phyloP scores from a whole-genome alignment of 2,113 vertebrate genomes.

The Cyanoderma ruficeps region DNA sequence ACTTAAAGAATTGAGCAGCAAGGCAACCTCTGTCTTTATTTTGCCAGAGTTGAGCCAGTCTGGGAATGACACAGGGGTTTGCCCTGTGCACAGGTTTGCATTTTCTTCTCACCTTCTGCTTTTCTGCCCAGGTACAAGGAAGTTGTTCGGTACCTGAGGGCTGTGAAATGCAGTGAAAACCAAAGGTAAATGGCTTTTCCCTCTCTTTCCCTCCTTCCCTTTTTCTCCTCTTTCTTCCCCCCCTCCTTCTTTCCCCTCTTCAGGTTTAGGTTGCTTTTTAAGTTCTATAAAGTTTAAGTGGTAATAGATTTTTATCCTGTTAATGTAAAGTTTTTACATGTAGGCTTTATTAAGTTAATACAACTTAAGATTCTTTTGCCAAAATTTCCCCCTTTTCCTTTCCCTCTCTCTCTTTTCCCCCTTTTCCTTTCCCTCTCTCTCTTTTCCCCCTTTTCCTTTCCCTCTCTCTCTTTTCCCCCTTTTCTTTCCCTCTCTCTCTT shows the following conservation, averaged over 20 bases:
- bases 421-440: fast-evolving
- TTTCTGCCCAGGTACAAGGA: conserved; percentile 52
- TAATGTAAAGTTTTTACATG: neutral
- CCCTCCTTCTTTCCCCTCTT: too few relatives aligned
- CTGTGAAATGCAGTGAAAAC: conserved; percentile 51
- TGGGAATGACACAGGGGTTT: neutral
- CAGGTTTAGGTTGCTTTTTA: neutral
- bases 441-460: too few relatives aligned
- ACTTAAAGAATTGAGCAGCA: neutral
- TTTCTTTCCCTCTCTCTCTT: too few relatives aligned
- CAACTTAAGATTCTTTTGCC: neutral
- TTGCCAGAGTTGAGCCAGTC: neutral
- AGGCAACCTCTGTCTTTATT: neutral
- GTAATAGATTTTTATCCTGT: neutral
- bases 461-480: too few relatives aligned
- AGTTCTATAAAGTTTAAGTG: neutral
- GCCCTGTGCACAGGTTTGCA: neutral
- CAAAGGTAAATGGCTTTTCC: neutral
- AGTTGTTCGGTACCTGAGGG: conserved; percentile 64
- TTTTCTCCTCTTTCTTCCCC: too few relatives aligned
- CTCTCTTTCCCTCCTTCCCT: too few relatives aligned
- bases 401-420: too few relatives aligned
- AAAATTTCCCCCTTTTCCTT: too few relatives aligned
- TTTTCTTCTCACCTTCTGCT: neutral
- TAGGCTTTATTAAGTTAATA: neutral